Base-by-base conservation (phyloP, 2,888 invertebrate genomes). In the Teinopalpus imperialis region DNA sequence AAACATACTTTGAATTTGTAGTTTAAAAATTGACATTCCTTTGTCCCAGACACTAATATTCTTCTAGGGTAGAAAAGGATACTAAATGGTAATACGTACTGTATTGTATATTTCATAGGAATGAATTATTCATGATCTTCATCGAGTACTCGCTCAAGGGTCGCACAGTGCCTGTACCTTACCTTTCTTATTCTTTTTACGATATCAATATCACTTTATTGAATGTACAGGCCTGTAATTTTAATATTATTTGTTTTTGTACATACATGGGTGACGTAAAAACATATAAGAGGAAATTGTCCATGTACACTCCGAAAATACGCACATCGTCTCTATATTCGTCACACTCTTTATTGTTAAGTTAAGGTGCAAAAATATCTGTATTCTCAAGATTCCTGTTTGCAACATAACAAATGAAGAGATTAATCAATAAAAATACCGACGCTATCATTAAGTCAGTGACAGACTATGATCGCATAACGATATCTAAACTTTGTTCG, bases 401-500 rank as follows among this genome's bases (percentile, higher is more conserved):
- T n/a, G n/a, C n/a, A n/a, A n/a, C n/a, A n/a, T n/a, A n/a, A n/a
- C n/a, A n/a, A n/a, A n/a, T n/a, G n/a, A n/a, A n/a, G n/a, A n/a
- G n/a, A n/a, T n/a, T n/a, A n/a, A n/a, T n/a, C n/a, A 63, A 61
- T 58, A 55, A 50, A 56, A 58, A 66, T 63, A 52, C 55, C 51
- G 40, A 41, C 45, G 41, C 52, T 49, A 59, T 60, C 60, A 61
- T 53, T 59, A 62, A 66, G 57, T 65, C 56, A 56, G 64, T 62
- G n/a, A 56, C 53, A 43, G 57, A 61, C 63, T 52, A 64, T 54
- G 63, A 69, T 66, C 63, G 59, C 59, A 51, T 55, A 61, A 60
- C 61, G 66, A 61, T 66, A 63, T 66, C 69, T 72, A 65, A 81
- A 81, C 73, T 78, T 77, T 70, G 59, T 69, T 66, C 66, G 59